A percentile compares a stretch with the other conserved stretches of the same genome.
Conservation (phyloP, 2,888 invertebrate genomes). For the Brachylomia viminalis region DNA sequence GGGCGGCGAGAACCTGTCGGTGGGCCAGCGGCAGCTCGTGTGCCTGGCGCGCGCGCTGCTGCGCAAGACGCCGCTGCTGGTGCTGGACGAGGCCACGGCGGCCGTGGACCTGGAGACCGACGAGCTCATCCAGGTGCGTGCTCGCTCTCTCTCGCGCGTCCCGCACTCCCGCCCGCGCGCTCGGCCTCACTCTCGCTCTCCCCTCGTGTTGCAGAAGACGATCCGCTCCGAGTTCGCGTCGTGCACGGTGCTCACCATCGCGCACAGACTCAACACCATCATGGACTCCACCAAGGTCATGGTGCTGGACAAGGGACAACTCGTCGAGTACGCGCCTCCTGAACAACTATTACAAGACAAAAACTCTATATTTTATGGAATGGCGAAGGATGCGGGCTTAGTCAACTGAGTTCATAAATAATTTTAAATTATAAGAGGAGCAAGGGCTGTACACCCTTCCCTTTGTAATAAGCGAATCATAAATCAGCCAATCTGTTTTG, state of each 20-base stretch:
- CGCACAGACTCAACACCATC: constrained; percentile 97
- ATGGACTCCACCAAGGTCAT: constrained; percentile 97
- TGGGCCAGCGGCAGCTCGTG: constrained; percentile 97
- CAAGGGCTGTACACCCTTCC: not conserved
- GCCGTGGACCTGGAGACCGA: constrained; percentile 98
- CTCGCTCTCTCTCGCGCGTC: too few species aligned
- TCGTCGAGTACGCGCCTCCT: constrained; percentile 95
- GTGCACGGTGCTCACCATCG: constrained; percentile 97
- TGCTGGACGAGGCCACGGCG: constrained; percentile 97
- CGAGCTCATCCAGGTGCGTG: constrained; percentile 93
- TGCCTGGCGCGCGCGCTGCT: constrained; percentile 96
- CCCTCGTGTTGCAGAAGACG: constrained; percentile 91
- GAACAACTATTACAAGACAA: constrained; percentile 89
- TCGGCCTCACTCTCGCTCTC: constrained; percentile 1
- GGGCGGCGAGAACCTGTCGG: constrained; percentile 97
- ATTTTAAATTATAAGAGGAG: not conserved
- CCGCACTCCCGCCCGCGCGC: too few species aligned
- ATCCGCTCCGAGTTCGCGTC: constrained; percentile 96
- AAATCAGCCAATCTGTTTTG: constrained; percentile 22
- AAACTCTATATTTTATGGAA: constrained; percentile 92
- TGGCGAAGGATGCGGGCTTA: constrained; percentile 96
- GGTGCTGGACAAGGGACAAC: constrained; percentile 94
- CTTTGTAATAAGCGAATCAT: constrained; percentile 6
- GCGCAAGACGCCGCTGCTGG: constrained; percentile 95
- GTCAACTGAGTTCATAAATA: constrained; percentile 80